phyloP scores from a whole-genome alignment of 92 coral and sea anemone genomes.

The Pocillopora meandrina region DNA sequence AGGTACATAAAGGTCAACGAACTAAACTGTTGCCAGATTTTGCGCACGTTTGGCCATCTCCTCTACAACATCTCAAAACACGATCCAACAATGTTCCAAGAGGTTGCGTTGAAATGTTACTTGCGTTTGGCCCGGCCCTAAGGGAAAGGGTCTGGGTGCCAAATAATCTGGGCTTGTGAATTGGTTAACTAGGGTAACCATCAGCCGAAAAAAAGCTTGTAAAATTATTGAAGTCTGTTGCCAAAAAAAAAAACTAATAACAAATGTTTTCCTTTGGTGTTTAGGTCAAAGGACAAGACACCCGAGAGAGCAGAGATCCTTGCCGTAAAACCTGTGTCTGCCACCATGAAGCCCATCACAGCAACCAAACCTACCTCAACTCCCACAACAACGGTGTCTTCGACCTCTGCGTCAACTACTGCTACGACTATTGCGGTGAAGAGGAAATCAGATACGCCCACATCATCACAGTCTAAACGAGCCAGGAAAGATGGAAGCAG shows the following conservation, averaged over 20 bases:
- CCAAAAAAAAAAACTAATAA: not conserved
- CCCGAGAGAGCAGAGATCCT: constrained; percentile 57
- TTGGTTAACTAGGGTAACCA: too few species aligned
- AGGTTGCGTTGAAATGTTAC: too few species aligned
- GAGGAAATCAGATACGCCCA: constrained; percentile 70
- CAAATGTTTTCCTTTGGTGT: not conserved
- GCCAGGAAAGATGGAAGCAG: constrained; percentile 75
- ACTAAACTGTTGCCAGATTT: too few species aligned
- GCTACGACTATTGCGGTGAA: constrained; percentile 80
- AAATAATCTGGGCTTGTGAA: too few species aligned
- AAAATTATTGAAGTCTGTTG: not conserved
- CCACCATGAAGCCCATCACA: constrained; percentile 48
- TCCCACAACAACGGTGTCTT: constrained; percentile 45
- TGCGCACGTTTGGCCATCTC: too few species aligned
- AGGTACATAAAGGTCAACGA: too few species aligned
- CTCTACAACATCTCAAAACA: too few species aligned
- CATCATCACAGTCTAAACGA: constrained; percentile 68
- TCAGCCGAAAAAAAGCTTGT: too few species aligned
- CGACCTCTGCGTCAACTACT: constrained; percentile 69
- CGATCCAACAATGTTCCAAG: too few species aligned
- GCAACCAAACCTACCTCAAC: constrained; percentile 57
- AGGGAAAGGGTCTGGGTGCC: too few species aligned
- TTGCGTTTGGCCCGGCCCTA: too few species aligned
- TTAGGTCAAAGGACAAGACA: constrained; percentile 34
- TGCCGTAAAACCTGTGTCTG: constrained; percentile 59